Conservation (phyloP, 2,113 vertebrate species). For the Lanius collurio region DNA sequence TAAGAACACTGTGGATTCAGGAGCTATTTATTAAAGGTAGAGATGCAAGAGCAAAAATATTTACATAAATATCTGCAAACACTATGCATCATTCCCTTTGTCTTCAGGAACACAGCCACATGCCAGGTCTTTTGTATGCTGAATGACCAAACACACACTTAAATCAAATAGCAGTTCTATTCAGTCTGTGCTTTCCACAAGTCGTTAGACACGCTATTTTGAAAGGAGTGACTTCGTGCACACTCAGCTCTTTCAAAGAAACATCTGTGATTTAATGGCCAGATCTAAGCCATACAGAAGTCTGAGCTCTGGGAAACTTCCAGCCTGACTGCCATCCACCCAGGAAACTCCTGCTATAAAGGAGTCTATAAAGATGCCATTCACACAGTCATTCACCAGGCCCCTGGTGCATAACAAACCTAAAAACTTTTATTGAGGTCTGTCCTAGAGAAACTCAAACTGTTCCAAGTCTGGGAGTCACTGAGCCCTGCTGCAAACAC, state of each 20-base stretch:
- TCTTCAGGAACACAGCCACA: slow-evolving; percentile 13
- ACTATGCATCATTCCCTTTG: slow-evolving; percentile 9
- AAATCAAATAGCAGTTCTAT: slow-evolving; percentile 20
- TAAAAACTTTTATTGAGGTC: neutral
- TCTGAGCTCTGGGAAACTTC: slow-evolving; percentile 50
- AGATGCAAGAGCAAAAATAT: slow-evolving; percentile 27
- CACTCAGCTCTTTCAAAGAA: slow-evolving; percentile 58
- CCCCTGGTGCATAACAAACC: neutral
- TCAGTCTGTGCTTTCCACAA: slow-evolving; percentile 30
- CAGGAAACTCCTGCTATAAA: slow-evolving; percentile 46
- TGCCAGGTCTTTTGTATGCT: neutral
- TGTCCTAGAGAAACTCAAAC: neutral
- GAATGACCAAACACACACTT: slow-evolving; percentile 33
- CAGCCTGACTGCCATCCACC: slow-evolving; percentile 34
- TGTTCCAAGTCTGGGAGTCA: neutral
- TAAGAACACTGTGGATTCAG: neutral
- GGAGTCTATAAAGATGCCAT: slow-evolving; percentile 49
- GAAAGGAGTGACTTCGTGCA: slow-evolving; percentile 40
- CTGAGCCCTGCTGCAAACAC: neutral
- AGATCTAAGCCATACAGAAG: slow-evolving; percentile 39
- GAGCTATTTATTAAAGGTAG: neutral
- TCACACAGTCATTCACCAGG: neutral
- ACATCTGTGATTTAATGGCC: slow-evolving; percentile 64
- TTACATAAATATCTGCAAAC: slow-evolving; percentile 33
- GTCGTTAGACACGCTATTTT: slow-evolving; percentile 29